These are phyloP conservation scores for Ellobius talpinus DNA, from an alignment of 2,113 vertebrate genomes.

Conservation along the genomic window DNA sequence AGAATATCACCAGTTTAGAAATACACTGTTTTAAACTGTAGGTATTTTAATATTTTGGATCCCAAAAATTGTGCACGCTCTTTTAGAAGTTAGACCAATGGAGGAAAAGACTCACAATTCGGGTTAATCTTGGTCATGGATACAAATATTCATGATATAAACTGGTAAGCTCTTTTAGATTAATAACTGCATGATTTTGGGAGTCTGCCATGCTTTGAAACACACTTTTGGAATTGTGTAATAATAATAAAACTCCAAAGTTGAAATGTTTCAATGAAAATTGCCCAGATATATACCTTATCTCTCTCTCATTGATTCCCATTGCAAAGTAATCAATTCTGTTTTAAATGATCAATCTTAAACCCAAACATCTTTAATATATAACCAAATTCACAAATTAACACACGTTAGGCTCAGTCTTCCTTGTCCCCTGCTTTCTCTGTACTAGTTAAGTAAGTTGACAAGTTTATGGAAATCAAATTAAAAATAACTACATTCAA, in stretches of 20 bases:
- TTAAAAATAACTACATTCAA: background rate
- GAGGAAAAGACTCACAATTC: background rate
- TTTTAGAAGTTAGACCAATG: background rate
- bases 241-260: background rate
- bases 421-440: background rate
- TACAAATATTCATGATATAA: conserved; percentile 2
- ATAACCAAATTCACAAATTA: background rate
- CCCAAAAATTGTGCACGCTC: background rate
- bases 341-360: background rate
- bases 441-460: background rate
- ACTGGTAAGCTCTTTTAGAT: background rate
- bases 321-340: background rate
- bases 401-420: background rate
- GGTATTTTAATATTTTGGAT: background rate
- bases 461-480: background rate
- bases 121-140: background rate
- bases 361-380: background rate
- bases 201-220: background rate
- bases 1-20: background rate
- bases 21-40: background rate
- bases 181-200: background rate
- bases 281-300: background rate
- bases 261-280: background rate
- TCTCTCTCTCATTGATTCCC: background rate
- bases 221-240: background rate